Conservation (phyloP, 2,113 vertebrate species). For the Vulpes lagopus region DNA sequence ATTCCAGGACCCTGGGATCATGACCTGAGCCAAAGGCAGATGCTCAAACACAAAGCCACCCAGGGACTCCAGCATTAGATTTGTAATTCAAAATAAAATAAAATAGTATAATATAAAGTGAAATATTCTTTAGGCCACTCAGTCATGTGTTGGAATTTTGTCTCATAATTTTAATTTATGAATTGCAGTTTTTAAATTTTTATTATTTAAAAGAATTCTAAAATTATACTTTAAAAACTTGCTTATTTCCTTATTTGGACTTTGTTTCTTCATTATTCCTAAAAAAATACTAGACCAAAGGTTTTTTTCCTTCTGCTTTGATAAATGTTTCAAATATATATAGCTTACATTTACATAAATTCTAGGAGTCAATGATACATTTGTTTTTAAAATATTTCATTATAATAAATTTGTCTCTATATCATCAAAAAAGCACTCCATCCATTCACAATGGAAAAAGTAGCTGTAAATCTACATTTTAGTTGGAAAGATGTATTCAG, state of each 20-base stretch:
- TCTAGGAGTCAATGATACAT: background rate
- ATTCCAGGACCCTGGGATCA: no score
- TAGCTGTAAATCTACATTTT: background rate
- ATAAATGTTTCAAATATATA: background rate
- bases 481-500: background rate
- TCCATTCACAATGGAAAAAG: constrained; percentile 15
- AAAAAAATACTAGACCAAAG: background rate
- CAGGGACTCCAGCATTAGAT: background rate
- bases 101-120: background rate
- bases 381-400: constrained; percentile 40
- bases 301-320: background rate
- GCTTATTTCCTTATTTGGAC: background rate
- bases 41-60: no score
- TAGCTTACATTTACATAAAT: constrained; percentile 2
- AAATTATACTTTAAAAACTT: background rate
- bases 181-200: background rate
- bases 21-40: no score
- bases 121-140: constrained; percentile 33
- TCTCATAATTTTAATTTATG: background rate
- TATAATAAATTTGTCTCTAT: constrained; percentile 3
- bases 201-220: constrained; percentile 33
- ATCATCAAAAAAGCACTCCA: constrained; percentile 3
- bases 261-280: constrained; percentile 7
- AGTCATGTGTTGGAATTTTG: background rate
- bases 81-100: constrained; percentile 41